phyloP scores from a whole-genome alignment of 2,113 vertebrate species.

The Agapornis roseicollis region DNA sequence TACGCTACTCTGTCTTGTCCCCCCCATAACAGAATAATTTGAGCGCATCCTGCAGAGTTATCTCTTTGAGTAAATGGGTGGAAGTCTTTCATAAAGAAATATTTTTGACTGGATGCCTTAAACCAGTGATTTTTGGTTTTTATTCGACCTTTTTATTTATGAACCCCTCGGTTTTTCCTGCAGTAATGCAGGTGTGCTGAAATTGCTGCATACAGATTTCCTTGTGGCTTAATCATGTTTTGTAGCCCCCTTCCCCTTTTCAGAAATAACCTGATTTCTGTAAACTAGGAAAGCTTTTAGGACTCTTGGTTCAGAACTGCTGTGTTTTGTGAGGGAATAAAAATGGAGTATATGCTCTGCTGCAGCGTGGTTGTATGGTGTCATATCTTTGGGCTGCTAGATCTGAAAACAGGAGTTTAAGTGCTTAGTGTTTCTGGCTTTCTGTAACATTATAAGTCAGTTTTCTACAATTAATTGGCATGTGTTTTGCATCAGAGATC shows the following conservation, averaged over 20 bases:
- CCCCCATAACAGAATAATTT: rapidly evolving
- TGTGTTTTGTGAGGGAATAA: not conserved
- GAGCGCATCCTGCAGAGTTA: not conserved
- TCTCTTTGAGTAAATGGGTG: not conserved
- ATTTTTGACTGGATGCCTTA: not conserved
- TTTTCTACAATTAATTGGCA: not conserved
- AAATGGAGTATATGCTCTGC: not conserved
- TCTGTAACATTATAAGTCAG: not conserved
- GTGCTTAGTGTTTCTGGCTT: not conserved
- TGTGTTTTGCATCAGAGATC: not conserved
- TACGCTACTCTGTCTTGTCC: rapidly evolving
- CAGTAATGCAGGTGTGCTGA: not conserved
- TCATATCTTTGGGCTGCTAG: not conserved
- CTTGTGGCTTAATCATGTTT: rapidly evolving
- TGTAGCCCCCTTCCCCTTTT: rapidly evolving
- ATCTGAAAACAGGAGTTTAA: not conserved
- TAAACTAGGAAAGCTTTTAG: not conserved
- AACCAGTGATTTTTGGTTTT: not conserved
- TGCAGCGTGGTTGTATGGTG: not conserved
- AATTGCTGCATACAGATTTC: not conserved
- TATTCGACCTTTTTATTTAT: not conserved
- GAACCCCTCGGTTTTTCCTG: not conserved
- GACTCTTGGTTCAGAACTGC: not conserved
- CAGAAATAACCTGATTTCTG: not conserved
- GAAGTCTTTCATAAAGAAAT: not conserved